Evolutionary conservation across 2,797 vertebrate genomes (phyloP), one percentile per base, ranked within the genome.

Genomic region (Stomatorhinus walkeri): DNA sequence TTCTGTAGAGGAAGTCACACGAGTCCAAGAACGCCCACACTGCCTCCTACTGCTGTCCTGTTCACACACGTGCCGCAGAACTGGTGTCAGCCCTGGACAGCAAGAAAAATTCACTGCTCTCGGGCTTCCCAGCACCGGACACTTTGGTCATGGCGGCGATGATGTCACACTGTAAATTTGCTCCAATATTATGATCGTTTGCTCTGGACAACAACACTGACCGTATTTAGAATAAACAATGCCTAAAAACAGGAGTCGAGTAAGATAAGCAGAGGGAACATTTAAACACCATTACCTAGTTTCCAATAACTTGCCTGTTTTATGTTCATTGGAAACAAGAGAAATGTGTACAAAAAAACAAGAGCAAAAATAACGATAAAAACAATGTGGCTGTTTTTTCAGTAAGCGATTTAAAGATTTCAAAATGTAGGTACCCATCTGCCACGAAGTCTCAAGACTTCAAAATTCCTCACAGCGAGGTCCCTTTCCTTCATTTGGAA

Each of bases 1-100:
- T 90, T 91, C 92, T 91, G 90, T 89, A 91, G 59, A 89, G 93
- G 93, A 95, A 93, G 92, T 92, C 91, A 94, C 91, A 87, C 91
- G 90, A 40, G 87, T 61, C 85, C 87, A 89, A 90, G 79, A 89
- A 92, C 90, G 0, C 93, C 94, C 93, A 94, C 93, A 91, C 88
- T 90, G 51, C 90, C 90, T 89, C 89, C 61, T 87, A 92, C 91
- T 72, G 48, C 89, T 88, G 85, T 89, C 90, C 89, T 1, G 40
- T 68, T 88, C 90, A 91, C 90, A 91, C 88, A 90, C 88, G 88
- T 90, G 72, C 88, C 85, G 87, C 89, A 81, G 89, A 61, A 90
- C 91, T 88, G 88, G 89, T 85, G 72, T 85, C 40, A 52, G 61
- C 64, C 83, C 32, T 40, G 88, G 56, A 28, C 59, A 68, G 79